Evolutionary conservation across 2,888 invertebrate species (phyloP), one percentile per base, ranked within the genome.

Genomic region (Lepidonotus clava): DNA sequence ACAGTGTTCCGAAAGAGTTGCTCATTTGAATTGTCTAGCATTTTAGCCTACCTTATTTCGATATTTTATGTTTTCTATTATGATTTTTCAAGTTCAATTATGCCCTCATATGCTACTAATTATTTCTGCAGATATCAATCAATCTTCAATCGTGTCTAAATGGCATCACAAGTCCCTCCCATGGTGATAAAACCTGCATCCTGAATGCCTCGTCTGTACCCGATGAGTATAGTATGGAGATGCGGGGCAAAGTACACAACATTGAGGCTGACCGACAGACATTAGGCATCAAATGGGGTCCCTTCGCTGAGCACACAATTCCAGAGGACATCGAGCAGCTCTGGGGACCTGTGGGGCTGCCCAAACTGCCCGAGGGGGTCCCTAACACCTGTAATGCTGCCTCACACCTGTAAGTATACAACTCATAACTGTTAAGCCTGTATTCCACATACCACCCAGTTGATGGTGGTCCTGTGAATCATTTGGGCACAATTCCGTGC

Each of bases 271-370:
- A 51, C 11, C n/a, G 34, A 28, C 46, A 80, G 28, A 41, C 24
- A 2, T 24, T 80, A 11, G 18, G 5, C 46, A 80, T 80, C 8
- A 0, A 41, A 32, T 80, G 41, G 41, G 46, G 46, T 24, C 18
- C 41, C 46, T 94, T 88, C 90, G 93, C 90, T 91, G 93, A 90
- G 88, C 93, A 89, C 90, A 93, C 90, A 87, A 94, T 92, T 91
- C 93, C 93, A 28, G 92, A 92, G 53, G 87, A 91, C 18, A 87
- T 91, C 32, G 92, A 92, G 86, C 89, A 90, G 53, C 86, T 93
- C 84, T 93, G 93, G 93, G 93, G 93, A 67, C 93, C 93, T 21
- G 91, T 93, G 5, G 91, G 91, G 18, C 89, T 93, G 28, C 89
- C 90, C 11, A 88, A 89, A 40, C 90, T 93, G 41, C 92, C 93